Evolutionary conservation across 1,140 invertebrate species (phyloP), one percentile per base, ranked within the genome.

Genomic region (Littorina saxatilis): DNA sequence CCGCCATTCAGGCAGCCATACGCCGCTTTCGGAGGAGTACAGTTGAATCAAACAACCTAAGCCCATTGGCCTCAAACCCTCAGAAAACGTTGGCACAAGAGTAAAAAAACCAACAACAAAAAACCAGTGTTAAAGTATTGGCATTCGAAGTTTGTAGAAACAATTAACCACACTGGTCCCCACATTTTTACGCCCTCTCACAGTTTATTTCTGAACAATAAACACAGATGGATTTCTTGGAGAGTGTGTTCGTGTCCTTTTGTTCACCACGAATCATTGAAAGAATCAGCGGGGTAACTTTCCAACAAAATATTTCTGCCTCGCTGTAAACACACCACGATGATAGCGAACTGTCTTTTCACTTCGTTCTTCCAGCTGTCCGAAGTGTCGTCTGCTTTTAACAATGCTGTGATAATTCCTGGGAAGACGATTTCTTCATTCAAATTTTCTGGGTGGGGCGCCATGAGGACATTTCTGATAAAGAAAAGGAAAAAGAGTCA

Each of bases 351-450:
- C 37, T 90, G 87, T 79, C 86, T 43, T 52, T 78, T 80, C 1
- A 87, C 73, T n/a, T 58, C 20, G 13, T 61, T 58, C 68, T 70
- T 85, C 40, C 79, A 72, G 9, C 55, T 72, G n/a, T 70, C 79
- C 1, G 68, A 23, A 40, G 9, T 37, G 23, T 27, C 43, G 40
- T 73, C 70, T 17, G 80, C 37, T 43, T 79, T 68, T 13, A 84
- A 52, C 0, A 85, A 27, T 23, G 81, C 82, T 43, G 76, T 81
- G 15, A 82, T 81, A 20, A 90, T 80, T 15, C 90, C 90, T 3
- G 90, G 90, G 74, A 90, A 91, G 43, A 89, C 76, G n/a, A 87
- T 83, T 43, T 88, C 86, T 47, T 87, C 82, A 39, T 88, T 85
- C 40, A 90, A 63, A 81, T 91, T 87, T 37, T 88, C 87, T 11